Conservation (phyloP, 2,888 invertebrate genomes). For the Mongoloraphidia duomilia region DNA sequence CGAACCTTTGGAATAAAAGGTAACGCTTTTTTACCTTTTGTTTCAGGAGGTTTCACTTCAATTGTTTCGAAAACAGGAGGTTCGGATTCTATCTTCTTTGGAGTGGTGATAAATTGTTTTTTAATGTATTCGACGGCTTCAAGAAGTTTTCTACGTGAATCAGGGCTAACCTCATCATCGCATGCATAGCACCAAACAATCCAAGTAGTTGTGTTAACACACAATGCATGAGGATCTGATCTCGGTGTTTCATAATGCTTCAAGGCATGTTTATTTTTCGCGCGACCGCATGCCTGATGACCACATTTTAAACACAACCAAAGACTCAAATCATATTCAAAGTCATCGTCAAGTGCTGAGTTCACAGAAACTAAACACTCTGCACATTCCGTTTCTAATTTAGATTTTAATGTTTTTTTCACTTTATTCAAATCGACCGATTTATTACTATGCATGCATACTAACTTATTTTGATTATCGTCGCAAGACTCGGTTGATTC, state of each 20-base stretch:
- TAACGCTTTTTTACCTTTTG: not conserved
- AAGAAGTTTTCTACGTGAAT: constrained; percentile 47
- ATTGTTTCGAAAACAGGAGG: not conserved
- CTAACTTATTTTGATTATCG: constrained; percentile 42
- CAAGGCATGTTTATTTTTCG: constrained; percentile 53
- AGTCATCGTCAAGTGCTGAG: constrained; percentile 19
- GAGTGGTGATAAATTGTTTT: constrained; percentile 32
- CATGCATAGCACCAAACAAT: constrained; percentile 70
- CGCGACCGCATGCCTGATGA: constrained; percentile 56
- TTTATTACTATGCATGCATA: constrained; percentile 55
- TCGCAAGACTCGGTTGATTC: constrained; percentile 58
- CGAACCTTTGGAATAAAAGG: constrained; percentile 41
- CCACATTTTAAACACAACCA: constrained; percentile 80
- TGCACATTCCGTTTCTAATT: constrained; percentile 40
- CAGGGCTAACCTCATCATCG: constrained; percentile 48
- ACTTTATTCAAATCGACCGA: constrained; percentile 47
- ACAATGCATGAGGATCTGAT: constrained; percentile 61
- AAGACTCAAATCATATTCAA: constrained; percentile 36
- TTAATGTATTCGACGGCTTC: constrained; percentile 63
- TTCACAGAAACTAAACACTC: constrained; percentile 37
- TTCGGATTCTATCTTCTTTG: constrained; percentile 6
- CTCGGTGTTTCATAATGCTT: constrained; percentile 60
- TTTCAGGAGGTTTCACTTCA: not conserved
- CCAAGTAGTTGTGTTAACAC: constrained; percentile 56
- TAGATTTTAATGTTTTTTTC: constrained; percentile 40